phyloP scores from a whole-genome alignment of 2,113 vertebrate genomes.

The Archocentrus centrarchus region DNA sequence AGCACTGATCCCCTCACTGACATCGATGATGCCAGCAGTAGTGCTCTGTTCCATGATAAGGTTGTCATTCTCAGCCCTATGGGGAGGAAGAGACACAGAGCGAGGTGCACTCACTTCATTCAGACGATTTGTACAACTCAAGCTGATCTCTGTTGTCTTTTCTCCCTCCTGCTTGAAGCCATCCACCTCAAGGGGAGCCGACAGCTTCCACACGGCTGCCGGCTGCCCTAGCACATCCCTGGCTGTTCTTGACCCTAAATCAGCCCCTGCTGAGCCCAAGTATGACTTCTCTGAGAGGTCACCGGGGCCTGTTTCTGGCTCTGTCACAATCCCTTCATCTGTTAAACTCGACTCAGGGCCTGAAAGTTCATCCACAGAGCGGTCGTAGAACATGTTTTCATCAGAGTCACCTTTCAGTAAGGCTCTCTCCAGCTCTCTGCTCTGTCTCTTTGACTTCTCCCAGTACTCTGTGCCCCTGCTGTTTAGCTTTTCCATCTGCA shows the following conservation, averaged over 20 bases:
- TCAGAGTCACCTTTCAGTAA: conserved; percentile 76
- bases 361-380: conserved; percentile 89
- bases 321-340: conserved; percentile 96
- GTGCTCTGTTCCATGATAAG: conserved; percentile 48
- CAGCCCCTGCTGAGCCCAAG: conserved; percentile 66
- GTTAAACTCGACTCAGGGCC: conserved; percentile 93
- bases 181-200: conserved; percentile 71
- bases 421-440: conserved; percentile 62
- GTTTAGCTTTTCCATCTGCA: conserved; percentile 66
- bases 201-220: conserved; percentile 83
- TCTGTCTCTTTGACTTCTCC: conserved; percentile 57
- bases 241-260: conserved; percentile 64
- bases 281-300: conserved; percentile 56
- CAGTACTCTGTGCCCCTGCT: conserved; percentile 64
- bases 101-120: conserved; percentile 34
- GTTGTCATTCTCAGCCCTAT: conserved; percentile 71
- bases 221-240: conserved; percentile 80
- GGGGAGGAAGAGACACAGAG: conserved; percentile 31
- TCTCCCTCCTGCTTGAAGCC: conserved; percentile 39
- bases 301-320: conserved; percentile 83
- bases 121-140: conserved; percentile 43
- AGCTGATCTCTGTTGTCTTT: conserved; percentile 46
- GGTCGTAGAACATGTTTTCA: conserved; percentile 78
- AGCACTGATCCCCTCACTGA: conserved; percentile 64
- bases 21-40: conserved; percentile 17